Evolutionary conservation across 2,113 vertebrate genomes (phyloP).

Genomic region (Uria lomvia): DNA sequence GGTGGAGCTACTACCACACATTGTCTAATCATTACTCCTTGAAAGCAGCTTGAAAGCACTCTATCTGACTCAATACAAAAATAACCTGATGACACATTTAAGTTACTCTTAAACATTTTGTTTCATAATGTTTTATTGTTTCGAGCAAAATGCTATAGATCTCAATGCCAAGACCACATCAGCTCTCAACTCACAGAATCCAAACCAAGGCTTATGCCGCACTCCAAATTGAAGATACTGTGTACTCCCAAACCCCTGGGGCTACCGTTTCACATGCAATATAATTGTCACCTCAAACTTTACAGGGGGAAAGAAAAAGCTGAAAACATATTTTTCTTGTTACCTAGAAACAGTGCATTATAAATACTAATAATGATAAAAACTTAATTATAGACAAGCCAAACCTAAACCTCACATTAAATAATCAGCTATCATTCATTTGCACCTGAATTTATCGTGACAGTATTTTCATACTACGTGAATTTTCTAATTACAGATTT

Average conservation of each 20-base stretch:
- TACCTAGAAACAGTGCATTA: background rate
- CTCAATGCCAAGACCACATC: background rate
- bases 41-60: background rate
- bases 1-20: background rate
- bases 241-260: accelerated
- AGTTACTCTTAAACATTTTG: background rate
- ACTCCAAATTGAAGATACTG: background rate
- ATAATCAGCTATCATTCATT: background rate
- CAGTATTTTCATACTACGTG: background rate
- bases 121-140: background rate
- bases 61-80: background rate
- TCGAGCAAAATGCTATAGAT: background rate
- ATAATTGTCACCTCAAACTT: background rate
- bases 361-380: background rate
- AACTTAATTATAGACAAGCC: background rate
- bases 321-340: background rate
- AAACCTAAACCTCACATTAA: background rate
- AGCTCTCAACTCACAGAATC: background rate
- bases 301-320: background rate
- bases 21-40: background rate
- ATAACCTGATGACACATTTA: background rate
- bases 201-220: background rate
- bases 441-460: background rate
- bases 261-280: background rate
- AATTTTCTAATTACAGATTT: background rate